These are phyloP conservation scores for Machimus rusticus DNA, from an alignment of 2,888 invertebrate species.

Conservation along the genomic window DNA sequence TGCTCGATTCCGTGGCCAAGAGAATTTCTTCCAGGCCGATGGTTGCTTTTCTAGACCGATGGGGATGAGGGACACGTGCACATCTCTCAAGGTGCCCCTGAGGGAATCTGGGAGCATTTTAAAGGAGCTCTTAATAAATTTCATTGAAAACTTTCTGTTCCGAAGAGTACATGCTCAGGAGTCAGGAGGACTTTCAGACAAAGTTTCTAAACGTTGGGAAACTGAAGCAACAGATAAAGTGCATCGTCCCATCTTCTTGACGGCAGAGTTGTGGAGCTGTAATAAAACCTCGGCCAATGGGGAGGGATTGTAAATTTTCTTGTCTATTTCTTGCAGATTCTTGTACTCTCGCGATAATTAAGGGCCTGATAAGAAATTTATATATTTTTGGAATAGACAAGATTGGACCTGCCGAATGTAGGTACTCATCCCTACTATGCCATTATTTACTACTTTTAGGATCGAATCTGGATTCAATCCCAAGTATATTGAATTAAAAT, in stretches of 20 bases:
- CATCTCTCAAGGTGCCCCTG: not conserved
- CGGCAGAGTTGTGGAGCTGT: not conserved
- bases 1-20: not conserved
- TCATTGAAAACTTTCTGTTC: slow-evolving; percentile 9
- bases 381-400: not conserved
- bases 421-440: too few species aligned
- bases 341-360: not conserved
- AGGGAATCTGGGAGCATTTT: not conserved
- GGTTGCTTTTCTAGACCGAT: not conserved
- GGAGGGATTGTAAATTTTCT: not conserved
- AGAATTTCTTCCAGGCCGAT: not conserved
- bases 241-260: not conserved
- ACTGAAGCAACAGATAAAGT: slow-evolving; percentile 21
- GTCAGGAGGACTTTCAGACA: not conserved
- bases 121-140: slow-evolving; percentile 7
- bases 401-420: not conserved
- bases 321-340: not conserved
- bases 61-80: not conserved
- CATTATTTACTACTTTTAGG: too few species aligned
- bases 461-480: too few species aligned
- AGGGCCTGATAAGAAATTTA: not conserved
- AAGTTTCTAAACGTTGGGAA: slow-evolving; percentile 18
- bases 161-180: not conserved
- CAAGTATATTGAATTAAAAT: too few species aligned
- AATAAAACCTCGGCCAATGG: not conserved